A percentile compares a stretch with the other conserved stretches of the same genome.
phyloP scores from a whole-genome alignment of 1,140 invertebrate genomes.

The Musca domestica region DNA sequence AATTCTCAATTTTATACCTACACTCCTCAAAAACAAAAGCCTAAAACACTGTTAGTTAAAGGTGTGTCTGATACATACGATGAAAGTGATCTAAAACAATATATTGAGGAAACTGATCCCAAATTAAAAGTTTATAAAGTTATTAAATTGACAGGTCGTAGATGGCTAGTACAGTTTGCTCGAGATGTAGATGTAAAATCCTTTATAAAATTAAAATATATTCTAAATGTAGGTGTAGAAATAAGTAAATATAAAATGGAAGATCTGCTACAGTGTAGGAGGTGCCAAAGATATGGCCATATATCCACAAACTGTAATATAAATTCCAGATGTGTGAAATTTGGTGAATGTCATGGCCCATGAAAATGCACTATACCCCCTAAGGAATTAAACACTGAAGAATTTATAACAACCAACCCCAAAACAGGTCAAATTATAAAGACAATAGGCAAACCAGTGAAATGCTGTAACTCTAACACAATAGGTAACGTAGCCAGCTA shows the following conservation, averaged over 20 bases:
- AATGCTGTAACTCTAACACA: not conserved
- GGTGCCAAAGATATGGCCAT: not conserved
- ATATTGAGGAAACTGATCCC: not conserved
- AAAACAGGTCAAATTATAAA: not conserved
- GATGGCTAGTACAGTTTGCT: not conserved
- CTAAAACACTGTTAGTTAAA: too few species aligned
- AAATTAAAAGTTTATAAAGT: not conserved
- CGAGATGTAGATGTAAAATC: not conserved
- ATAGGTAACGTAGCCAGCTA: not conserved
- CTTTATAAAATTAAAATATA: not conserved
- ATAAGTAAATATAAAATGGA: not conserved
- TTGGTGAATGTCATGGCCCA: not conserved
- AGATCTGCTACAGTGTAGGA: not conserved
- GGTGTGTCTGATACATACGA: too few species aligned
- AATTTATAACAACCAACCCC: not conserved
- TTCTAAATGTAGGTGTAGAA: not conserved
- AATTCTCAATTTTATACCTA: too few species aligned
- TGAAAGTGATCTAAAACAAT: not conserved
- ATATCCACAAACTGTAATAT: not conserved
- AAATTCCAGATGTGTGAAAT: slow-evolving; percentile 7
- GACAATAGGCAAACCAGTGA: not conserved
- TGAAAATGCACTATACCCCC: not conserved
- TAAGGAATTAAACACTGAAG: not conserved
- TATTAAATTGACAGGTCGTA: not conserved
- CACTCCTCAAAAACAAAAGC: too few species aligned